A percentile compares a stretch with the other conserved stretches of the same genome.
Conservation (phyloP, 2,113 vertebrate genomes). For the Brachirus orientalis region DNA sequence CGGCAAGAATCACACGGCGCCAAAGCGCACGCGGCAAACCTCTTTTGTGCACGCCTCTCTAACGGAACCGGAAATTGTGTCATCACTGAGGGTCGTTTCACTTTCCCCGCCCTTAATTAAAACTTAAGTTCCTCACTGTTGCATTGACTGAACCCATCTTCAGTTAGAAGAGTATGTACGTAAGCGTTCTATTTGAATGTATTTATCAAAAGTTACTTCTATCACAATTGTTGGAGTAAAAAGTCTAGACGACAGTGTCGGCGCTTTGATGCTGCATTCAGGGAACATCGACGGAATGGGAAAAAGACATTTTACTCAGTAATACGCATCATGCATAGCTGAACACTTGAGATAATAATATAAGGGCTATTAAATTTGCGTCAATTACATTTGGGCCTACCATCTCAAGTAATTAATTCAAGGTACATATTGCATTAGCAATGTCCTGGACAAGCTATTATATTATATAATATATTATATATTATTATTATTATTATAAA, state of each 20-base stretch:
- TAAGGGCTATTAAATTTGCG: too few species aligned
- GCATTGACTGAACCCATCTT: neutral
- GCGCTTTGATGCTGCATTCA: neutral
- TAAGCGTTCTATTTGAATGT: neutral
- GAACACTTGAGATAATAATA: too few species aligned
- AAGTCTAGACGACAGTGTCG: slow-evolving; percentile 7
- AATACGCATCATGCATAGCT: too few species aligned
- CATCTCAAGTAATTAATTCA: too few species aligned
- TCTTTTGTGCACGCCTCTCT: slow-evolving; percentile 49
- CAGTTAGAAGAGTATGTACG: neutral
- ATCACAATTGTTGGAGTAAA: too few species aligned
- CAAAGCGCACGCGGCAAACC: slow-evolving; percentile 52
- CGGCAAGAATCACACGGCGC: slow-evolving; percentile 25
- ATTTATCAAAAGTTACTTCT: neutral
- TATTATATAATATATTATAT: too few species aligned
- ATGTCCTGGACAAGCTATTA: too few species aligned
- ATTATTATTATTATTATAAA: too few species aligned
- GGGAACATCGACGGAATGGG: neutral
- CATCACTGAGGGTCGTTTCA: neutral
- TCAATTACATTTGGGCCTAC: too few species aligned
- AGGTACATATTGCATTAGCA: too few species aligned
- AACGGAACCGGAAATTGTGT: slow-evolving; percentile 64
- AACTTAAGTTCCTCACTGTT: neutral
- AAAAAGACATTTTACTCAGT: neutral
- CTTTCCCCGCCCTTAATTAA: neutral